Evolutionary conservation across 1,140 invertebrate genomes (phyloP), one percentile per base, ranked within the genome.

Genomic region (Pectinophora gossypiella): DNA sequence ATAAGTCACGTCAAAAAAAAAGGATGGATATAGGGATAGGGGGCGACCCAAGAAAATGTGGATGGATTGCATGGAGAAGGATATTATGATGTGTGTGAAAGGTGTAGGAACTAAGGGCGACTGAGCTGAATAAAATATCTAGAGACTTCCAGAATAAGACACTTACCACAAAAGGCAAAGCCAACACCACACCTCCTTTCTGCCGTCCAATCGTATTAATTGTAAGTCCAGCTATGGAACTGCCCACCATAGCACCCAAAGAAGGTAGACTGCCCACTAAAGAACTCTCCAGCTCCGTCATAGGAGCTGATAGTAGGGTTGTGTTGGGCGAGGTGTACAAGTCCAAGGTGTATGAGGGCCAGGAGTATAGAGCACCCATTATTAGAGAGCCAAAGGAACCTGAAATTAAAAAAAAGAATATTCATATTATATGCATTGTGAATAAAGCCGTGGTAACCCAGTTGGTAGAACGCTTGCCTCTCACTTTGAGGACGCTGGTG

Each of bases 131-230:
- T n/a, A n/a, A n/a, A n/a, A n/a, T n/a, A n/a, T n/a, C 23, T 27
- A 27, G 23, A 5, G 5, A 27, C 23, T 5, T 27, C 12, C 5
- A 27, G 7, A 40, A 40, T 40, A 13, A 38, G 3, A 2, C 15
- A 72, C 75, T 71, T 59, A 91, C 92, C 3, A 90, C 55, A 63
- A 88, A 89, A 10, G 89, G 88, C 5, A 91, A 19, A 0, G 80
- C 72, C 6, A 88, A 66, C 0, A 85, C 42, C n/a, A 89, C 61
- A 13, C 91, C 84, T 0, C 89, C 88, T 18, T 59, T 69, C 71
- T 90, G 91, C 27, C 92, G 72, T 5, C 92, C 92, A 45, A 91
- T 68, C 22, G 76, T 84, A 61, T 93, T 89, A 0, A 91, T 88
- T 0, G 89, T 43, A 22, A 76, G 75, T 3, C 89, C 83, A 21